A percentile compares a stretch with the other conserved stretches of the same genome.
phyloP scores from a whole-genome alignment of 2,797 vertebrate genomes.

The Microctenopoma stevenorrisi region DNA sequence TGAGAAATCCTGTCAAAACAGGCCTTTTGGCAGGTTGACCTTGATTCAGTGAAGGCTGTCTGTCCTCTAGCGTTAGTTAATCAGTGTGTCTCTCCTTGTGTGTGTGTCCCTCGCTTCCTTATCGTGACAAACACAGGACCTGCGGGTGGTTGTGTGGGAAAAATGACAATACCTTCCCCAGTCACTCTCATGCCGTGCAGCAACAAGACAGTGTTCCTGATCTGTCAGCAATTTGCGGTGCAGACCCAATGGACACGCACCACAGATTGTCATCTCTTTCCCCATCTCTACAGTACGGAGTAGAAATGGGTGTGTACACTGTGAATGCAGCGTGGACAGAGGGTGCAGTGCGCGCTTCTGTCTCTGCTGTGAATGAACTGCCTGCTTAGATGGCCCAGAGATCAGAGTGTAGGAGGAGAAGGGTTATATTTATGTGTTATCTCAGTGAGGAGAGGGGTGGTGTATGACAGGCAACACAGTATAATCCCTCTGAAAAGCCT shows the following conservation, averaged over 20 bases:
- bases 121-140: constrained; percentile 45
- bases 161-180: constrained; percentile 45
- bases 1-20: constrained; percentile 32
- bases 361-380: constrained; percentile 28
- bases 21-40: constrained; percentile 45
- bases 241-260: constrained; percentile 17
- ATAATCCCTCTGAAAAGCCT: constrained; percentile 34
- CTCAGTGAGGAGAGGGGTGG: constrained; percentile 27
- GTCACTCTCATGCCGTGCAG: constrained; percentile 51
- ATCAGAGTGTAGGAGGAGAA: constrained; percentile 1
- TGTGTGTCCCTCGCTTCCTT: constrained; percentile 19
- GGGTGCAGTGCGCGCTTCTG: constrained; percentile 17
- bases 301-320: constrained; percentile 20
- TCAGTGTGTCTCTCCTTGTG: constrained; percentile 28
- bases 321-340: constrained; percentile 15
- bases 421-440: constrained; percentile 25
- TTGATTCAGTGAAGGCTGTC: constrained; percentile 43
- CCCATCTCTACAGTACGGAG: constrained; percentile 13
- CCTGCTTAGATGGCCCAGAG: constrained; percentile 1
- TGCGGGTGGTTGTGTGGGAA: constrained; percentile 27
- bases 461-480: constrained; percentile 36
- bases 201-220: constrained; percentile 35
- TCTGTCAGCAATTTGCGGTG: constrained; percentile 54
- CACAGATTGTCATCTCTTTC: constrained; percentile 14
- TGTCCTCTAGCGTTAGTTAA: constrained; percentile 34